phyloP scores from a whole-genome alignment of 2,888 invertebrate species.

The Chymomyza caudatula region DNA sequence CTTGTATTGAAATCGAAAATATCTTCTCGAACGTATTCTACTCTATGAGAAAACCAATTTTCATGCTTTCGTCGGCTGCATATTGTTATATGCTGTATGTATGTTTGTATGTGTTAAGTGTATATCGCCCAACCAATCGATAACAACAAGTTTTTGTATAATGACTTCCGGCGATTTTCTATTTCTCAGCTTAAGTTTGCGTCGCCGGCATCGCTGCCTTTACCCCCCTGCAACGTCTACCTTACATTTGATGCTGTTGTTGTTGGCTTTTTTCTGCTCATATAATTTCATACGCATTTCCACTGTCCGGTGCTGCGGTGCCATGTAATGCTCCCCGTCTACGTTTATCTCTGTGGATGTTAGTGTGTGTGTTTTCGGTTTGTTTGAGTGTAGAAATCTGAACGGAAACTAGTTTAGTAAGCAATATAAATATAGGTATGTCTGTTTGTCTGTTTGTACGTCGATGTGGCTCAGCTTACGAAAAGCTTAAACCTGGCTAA shows the following conservation, averaged over 20 bases:
- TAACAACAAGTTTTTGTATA: conserved; percentile 72
- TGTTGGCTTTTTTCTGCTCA: conserved; percentile 51
- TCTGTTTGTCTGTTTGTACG: background rate
- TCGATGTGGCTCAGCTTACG: background rate
- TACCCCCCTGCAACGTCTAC: background rate
- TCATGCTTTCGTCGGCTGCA: background rate
- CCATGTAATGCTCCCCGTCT: background rate
- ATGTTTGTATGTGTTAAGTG: background rate
- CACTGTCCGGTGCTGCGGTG: conserved; percentile 36
- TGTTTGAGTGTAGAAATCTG: conserved; percentile 44
- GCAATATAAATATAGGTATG: conserved; percentile 1
- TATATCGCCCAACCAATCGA: conserved; percentile 68
- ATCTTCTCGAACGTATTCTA: background rate
- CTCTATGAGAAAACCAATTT: background rate
- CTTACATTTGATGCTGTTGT: conserved; percentile 7
- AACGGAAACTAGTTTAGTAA: conserved; percentile 60
- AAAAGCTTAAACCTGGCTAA: background rate
- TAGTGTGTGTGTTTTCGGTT: conserved; percentile 7
- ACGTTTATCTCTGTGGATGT: background rate
- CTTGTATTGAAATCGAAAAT: too few relatives aligned
- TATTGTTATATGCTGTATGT: background rate
- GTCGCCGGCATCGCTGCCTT: too few relatives aligned
- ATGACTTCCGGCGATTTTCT: conserved; percentile 74
- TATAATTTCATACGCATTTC: conserved; percentile 71
- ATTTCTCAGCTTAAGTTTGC: conserved; percentile 62